Percentiles rank a stretch among this genome's conserved stretches.
Evolutionary conservation across 1,140 invertebrate genomes (phyloP).

Genomic region (Adoxophyes honmai): DNA sequence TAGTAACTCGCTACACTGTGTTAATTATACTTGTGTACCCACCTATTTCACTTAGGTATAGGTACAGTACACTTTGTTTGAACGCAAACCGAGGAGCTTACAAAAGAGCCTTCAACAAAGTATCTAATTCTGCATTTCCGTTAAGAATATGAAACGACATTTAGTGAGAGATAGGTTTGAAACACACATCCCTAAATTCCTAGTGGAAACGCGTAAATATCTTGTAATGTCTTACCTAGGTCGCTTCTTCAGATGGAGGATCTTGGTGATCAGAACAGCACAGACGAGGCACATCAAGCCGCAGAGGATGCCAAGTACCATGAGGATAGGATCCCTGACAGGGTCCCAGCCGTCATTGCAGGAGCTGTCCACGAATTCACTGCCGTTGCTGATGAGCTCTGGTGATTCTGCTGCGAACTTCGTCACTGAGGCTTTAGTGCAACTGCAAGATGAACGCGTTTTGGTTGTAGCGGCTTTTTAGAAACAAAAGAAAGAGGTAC

Average conservation of each 20-base stretch:
- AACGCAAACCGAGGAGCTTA: too few relatives aligned
- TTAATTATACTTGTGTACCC: too few relatives aligned
- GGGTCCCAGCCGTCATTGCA: slow-evolving; percentile 45
- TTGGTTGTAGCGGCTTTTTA: too few relatives aligned
- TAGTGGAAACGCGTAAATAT: neutral
- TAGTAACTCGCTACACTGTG: too few relatives aligned
- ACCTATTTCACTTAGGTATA: too few relatives aligned
- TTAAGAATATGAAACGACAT: too few relatives aligned
- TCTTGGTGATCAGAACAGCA: slow-evolving; percentile 48
- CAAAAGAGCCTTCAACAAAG: too few relatives aligned
- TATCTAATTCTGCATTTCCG: too few relatives aligned
- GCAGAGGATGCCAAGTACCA: slow-evolving; percentile 44
- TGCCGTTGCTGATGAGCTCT: slow-evolving; percentile 23
- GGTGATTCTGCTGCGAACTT: slow-evolving; percentile 17
- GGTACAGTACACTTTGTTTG: too few relatives aligned
- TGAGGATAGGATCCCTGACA: slow-evolving; percentile 53
- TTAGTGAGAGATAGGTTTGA: too few relatives aligned
- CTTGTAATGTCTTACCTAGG: slow-evolving; percentile 64
- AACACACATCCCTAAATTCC: too few relatives aligned
- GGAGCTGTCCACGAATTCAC: slow-evolving; percentile 30
- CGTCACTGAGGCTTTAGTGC: slow-evolving; percentile 23
- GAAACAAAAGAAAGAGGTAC: too few relatives aligned
- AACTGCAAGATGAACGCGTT: slow-evolving; percentile 34
- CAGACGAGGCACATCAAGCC: slow-evolving; percentile 42
- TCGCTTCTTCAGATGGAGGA: slow-evolving; percentile 52